A percentile compares a stretch with the other conserved stretches of the same genome.
These are phyloP conservation scores for Phenacoccus solenopsis DNA, from an alignment of 1,140 invertebrate species.

Conservation along the genomic window DNA sequence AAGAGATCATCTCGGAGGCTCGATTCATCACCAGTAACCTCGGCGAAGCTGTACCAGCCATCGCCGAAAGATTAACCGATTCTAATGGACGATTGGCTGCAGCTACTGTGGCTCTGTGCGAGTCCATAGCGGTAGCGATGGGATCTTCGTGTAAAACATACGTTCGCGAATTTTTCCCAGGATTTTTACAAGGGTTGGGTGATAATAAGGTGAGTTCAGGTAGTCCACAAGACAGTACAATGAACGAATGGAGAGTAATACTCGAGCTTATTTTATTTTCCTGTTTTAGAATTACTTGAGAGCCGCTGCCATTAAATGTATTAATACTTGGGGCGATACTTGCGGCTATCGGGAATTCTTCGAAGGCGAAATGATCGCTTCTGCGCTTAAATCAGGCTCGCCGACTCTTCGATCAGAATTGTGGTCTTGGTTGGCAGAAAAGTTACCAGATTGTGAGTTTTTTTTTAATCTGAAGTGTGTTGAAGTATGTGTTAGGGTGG, in stretches of 20 bases:
- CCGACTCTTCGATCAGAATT: conserved; percentile 67
- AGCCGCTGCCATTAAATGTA: conserved; percentile 57
- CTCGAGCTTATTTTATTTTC: conserved; percentile 21
- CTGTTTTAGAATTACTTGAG: conserved; percentile 56
- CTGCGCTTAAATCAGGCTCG: conserved; percentile 71
- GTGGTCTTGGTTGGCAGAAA: conserved; percentile 70
- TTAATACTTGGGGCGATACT: conserved; percentile 70
- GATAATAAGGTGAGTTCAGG: conserved; percentile 49
- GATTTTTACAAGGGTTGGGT: conserved; percentile 58
- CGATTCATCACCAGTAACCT: conserved; percentile 69
- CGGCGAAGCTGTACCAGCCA: conserved; percentile 64
- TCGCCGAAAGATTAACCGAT: conserved; percentile 62
- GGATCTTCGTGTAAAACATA: conserved; percentile 68
- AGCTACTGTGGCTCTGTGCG: conserved; percentile 65
- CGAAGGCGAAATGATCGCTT: conserved; percentile 75
- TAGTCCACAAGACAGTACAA: no score
- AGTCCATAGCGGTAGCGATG: conserved; percentile 62
- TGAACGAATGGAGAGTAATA: no score
- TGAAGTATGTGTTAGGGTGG: no score
- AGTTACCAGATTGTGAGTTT: conserved; percentile 54
- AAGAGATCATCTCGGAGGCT: conserved; percentile 55
- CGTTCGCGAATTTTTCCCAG: conserved; percentile 66
- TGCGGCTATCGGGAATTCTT: conserved; percentile 70
- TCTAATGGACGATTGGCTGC: conserved; percentile 85
- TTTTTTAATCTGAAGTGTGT: no score